Evolutionary conservation across 2,888 invertebrate genomes (phyloP).

Genomic region (Drosophila picticornis): DNA sequence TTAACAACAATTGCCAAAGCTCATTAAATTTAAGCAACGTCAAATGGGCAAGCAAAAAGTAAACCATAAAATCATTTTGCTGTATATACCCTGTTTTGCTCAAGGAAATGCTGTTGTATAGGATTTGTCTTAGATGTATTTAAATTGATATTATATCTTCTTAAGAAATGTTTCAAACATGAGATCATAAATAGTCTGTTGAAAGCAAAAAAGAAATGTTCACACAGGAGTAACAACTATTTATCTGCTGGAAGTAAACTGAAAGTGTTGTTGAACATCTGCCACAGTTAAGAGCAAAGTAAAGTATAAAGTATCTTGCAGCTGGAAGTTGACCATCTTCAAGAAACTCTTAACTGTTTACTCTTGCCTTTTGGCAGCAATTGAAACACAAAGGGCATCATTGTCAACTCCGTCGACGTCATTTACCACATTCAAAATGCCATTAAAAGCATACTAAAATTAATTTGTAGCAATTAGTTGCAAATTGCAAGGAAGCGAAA

Average conservation of each 20-base stretch:
- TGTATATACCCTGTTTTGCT: not conserved
- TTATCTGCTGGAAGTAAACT: not conserved
- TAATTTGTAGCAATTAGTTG: slow-evolving; percentile 81
- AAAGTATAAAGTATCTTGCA: slow-evolving; percentile 5
- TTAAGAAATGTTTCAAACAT: not conserved
- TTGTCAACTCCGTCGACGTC: slow-evolving; percentile 65
- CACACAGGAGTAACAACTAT: not conserved
- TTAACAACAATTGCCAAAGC: slow-evolving; percentile 60
- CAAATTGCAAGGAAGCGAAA: slow-evolving; percentile 75
- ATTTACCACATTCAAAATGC: slow-evolving; percentile 79
- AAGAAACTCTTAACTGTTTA: slow-evolving; percentile 3
- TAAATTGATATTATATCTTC: not conserved
- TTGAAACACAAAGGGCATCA: slow-evolving; percentile 65
- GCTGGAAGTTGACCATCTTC: not conserved
- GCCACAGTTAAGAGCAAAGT: not conserved
- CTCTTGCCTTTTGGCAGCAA: slow-evolving; percentile 50
- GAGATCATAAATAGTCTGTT: not conserved
- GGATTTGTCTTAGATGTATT: not conserved
- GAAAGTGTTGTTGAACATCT: not conserved
- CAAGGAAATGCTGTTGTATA: not conserved
- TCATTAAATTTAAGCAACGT: slow-evolving; percentile 64
- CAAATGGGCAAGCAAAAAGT: slow-evolving; percentile 43
- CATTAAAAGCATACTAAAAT: slow-evolving; percentile 81
- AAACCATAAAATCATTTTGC: slow-evolving; percentile 63
- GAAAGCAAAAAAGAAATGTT: not conserved